Conservation (phyloP, 2,888 invertebrate species). For the Chloroclysta siterata region DNA sequence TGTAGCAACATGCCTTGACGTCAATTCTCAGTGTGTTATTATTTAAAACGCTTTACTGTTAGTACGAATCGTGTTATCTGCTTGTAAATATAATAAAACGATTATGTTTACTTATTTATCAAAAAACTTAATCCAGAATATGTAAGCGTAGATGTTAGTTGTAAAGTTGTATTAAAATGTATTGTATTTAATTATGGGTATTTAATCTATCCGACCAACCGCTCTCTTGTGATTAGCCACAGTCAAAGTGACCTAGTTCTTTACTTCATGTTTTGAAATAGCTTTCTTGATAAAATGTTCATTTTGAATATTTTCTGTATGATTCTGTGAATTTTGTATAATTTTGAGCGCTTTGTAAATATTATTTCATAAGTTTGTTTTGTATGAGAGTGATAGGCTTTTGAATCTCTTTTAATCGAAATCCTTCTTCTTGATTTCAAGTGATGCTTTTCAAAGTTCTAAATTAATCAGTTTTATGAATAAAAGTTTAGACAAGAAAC, state of each 20-base stretch:
- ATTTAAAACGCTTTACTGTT: conserved; percentile 83
- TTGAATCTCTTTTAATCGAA: conserved; percentile 78
- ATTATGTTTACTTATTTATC: conserved; percentile 84
- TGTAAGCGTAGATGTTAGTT: conserved; percentile 83
- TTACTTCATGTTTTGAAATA: conserved; percentile 63
- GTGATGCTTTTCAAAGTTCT: conserved; percentile 46
- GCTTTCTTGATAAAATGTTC: conserved; percentile 58
- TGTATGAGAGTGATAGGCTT: conserved; percentile 80
- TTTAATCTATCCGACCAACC: conserved; percentile 78
- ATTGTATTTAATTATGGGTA: conserved; percentile 83
- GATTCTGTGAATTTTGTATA: conserved; percentile 73
- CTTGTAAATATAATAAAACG: conserved; percentile 82
- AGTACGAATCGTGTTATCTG: conserved; percentile 80
- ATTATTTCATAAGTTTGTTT: conserved; percentile 78
- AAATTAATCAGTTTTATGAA: conserved; percentile 29
- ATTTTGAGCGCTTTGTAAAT: conserved; percentile 81
- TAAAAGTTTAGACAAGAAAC: conserved; percentile 28
- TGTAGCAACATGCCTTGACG: conserved; percentile 82
- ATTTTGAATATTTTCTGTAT: conserved; percentile 59
- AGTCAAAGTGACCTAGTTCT: conserved; percentile 69
- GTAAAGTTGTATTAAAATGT: conserved; percentile 84
- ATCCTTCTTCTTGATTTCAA: conserved; percentile 58
- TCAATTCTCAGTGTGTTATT: conserved; percentile 85
- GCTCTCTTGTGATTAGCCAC: conserved; percentile 82
- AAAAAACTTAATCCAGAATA: conserved; percentile 76